These are phyloP conservation scores for Megathymus violae DNA, from an alignment of 1,140 invertebrate species.

Conservation along the genomic window DNA sequence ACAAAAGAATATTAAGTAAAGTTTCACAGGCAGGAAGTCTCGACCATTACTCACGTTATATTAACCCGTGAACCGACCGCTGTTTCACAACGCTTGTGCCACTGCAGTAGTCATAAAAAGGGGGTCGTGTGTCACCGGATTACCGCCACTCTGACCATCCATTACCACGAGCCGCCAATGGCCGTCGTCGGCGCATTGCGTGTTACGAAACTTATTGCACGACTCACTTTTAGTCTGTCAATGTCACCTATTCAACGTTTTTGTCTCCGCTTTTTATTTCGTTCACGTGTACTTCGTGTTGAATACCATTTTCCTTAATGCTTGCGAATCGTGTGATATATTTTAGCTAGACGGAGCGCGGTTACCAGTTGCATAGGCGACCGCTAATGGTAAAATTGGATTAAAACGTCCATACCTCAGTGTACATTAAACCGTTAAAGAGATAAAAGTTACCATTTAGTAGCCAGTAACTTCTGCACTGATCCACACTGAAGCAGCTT, in stretches of 20 bases:
- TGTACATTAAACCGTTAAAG: too few relatives aligned
- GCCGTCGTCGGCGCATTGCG: constrained; percentile 2
- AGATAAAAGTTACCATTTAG: too few relatives aligned
- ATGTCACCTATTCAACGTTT: constrained; percentile 24
- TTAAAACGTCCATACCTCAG: too few relatives aligned
- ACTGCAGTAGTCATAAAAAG: constrained; percentile 29
- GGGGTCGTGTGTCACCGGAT: constrained; percentile 38
- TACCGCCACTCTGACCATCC: constrained; percentile 33
- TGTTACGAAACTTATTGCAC: constrained; percentile 20
- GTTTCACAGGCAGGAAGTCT: too few relatives aligned
- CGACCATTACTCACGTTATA: too few relatives aligned
- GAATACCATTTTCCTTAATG: constrained; percentile 10
- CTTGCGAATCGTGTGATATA: too few relatives aligned
- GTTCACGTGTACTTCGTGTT: constrained; percentile 1
- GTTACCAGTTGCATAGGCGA: too few relatives aligned
- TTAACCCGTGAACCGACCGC: not conserved
- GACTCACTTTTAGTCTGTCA: constrained; percentile 12
- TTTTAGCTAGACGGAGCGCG: too few relatives aligned
- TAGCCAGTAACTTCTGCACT: too few relatives aligned
- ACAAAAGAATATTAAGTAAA: too few relatives aligned
- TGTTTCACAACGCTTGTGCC: constrained; percentile 8
- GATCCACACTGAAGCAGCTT: too few relatives aligned
- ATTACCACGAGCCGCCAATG: constrained; percentile 19
- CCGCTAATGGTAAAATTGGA: too few relatives aligned
- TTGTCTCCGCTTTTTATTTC: constrained; percentile 20